Evolutionary conservation across 2,888 invertebrate genomes (phyloP), one percentile per base, ranked within the genome.

Genomic region (Drosophila rellima): DNA sequence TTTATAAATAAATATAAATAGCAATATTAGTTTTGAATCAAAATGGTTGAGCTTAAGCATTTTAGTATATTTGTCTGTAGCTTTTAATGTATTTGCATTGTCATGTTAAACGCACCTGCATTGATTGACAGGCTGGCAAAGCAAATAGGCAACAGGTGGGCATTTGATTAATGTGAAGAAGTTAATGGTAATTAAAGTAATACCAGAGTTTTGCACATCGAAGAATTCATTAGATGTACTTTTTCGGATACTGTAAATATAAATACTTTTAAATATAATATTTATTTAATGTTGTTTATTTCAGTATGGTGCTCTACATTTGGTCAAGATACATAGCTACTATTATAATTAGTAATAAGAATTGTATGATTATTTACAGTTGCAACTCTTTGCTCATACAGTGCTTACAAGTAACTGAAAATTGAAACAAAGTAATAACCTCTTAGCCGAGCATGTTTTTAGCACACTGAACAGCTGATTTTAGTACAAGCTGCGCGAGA

Each of bases 401-500:
- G 11, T 20, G 11, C 13, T 17, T 26, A 6, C 1, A 29, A 40
- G 23, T 33, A 44, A 33, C 29, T 39, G 18, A 33, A 4, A 44
- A 29, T 20, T 35, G 20, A 29, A 4, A 44, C 8, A 50, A 23
- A 50, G 45, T 55, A 35, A 59, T 1, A 37, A 20, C 5, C 18
- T 26, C 17, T 31, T 59, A 51, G 6, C 15, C 13, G 17, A 47
- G 50, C 18, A 31, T 4, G 13, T 31, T 70, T 87, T 82, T 85
- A 82, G 88, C 2, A 73, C 82, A 73, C 0, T 1, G 2, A 52
- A 35, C 82, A 82, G 85, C 88, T 82, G 82, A 48, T 52, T 75
- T 83, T 88, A 88, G 82, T 6, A 78, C 87, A 87, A 15, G 52
- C 75, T 81, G 70, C 72, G 70, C 62, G 54, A 54, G 48, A 56